These are phyloP conservation scores for Hepsetus odoe DNA, from an alignment of 2,113 vertebrate species.

Conservation along the genomic window DNA sequence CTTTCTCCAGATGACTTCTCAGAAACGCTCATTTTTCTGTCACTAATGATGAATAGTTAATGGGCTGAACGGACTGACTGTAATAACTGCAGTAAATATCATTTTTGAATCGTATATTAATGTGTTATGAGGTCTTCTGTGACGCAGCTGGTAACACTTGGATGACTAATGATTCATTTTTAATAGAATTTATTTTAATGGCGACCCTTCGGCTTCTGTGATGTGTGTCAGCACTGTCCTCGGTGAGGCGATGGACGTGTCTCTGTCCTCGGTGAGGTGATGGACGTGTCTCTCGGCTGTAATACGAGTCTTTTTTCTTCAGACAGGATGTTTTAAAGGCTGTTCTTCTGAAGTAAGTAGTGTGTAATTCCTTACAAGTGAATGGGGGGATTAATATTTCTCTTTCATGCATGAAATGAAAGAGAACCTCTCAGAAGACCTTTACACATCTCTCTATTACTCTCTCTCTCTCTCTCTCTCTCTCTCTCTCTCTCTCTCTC, in stretches of 20 bases:
- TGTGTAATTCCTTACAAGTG: constrained; percentile 39
- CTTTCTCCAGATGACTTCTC: not conserved
- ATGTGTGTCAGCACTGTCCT: too few species aligned
- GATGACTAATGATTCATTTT: too few species aligned
- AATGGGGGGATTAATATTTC: constrained; percentile 47
- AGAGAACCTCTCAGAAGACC: constrained; percentile 16
- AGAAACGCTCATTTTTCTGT: too few species aligned
- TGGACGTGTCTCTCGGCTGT: constrained; percentile 49
- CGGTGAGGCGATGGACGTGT: not conserved
- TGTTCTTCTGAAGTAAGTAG: constrained; percentile 19
- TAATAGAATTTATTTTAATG: too few species aligned
- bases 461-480: not conserved
- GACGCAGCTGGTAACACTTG: too few species aligned
- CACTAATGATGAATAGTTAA: too few species aligned
- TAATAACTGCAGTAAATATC: too few species aligned
- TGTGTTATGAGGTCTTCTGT: too few species aligned
- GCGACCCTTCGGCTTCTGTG: too few species aligned
- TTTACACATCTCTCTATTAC: not conserved
- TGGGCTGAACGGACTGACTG: too few species aligned
- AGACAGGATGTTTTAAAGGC: not conserved
- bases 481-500: not conserved
- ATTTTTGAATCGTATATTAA: too few species aligned
- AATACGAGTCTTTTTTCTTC: not conserved
- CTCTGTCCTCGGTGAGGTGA: constrained; percentile 31
- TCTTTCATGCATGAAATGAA: constrained; percentile 48